A percentile compares a stretch with the other conserved stretches of the same genome.
These are phyloP conservation scores for Disparrhopalites patrizii DNA, from an alignment of 2,888 invertebrate species.

Conservation along the genomic window DNA sequence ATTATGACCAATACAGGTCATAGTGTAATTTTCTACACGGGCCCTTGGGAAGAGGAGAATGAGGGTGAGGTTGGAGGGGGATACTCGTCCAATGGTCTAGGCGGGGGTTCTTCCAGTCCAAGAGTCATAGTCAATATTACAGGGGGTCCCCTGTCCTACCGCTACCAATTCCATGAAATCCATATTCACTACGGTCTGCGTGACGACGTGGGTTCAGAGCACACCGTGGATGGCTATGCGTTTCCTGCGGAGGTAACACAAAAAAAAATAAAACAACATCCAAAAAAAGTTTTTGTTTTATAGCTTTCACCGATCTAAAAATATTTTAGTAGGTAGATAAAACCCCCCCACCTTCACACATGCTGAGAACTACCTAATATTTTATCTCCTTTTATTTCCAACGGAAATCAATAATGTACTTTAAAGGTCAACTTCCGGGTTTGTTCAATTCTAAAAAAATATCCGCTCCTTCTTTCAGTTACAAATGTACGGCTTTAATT, in stretches of 20 bases:
- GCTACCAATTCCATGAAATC: constrained; percentile 91
- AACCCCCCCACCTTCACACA: too few relatives aligned
- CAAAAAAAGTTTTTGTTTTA: too few relatives aligned
- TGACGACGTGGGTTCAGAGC: constrained; percentile 92
- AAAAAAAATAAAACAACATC: too few relatives aligned
- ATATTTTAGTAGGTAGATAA: too few relatives aligned
- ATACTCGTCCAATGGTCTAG: constrained; percentile 19
- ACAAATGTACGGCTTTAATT: constrained; percentile 97
- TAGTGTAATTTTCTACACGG: constrained; percentile 72
- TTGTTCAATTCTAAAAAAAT: too few relatives aligned
- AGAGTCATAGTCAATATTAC: constrained; percentile 73
- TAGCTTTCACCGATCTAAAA: too few relatives aligned
- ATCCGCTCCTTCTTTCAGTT: constrained; percentile 72
- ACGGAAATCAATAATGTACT: too few relatives aligned
- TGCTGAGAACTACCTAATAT: too few relatives aligned
- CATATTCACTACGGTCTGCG: constrained; percentile 89
- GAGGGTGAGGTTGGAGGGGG: constrained; percentile 22
- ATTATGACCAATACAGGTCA: constrained; percentile 89
- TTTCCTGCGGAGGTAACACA: constrained; percentile 94
- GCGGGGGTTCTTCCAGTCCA: constrained; percentile 36
- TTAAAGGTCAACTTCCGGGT: too few relatives aligned
- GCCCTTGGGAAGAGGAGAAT: constrained; percentile 46
- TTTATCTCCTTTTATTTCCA: too few relatives aligned
- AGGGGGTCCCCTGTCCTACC: constrained; percentile 92
- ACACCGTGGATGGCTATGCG: constrained; percentile 89